Evolutionary conservation across 2,113 vertebrate genomes (phyloP).

Genomic region (Sarotherodon lohbergeri): DNA sequence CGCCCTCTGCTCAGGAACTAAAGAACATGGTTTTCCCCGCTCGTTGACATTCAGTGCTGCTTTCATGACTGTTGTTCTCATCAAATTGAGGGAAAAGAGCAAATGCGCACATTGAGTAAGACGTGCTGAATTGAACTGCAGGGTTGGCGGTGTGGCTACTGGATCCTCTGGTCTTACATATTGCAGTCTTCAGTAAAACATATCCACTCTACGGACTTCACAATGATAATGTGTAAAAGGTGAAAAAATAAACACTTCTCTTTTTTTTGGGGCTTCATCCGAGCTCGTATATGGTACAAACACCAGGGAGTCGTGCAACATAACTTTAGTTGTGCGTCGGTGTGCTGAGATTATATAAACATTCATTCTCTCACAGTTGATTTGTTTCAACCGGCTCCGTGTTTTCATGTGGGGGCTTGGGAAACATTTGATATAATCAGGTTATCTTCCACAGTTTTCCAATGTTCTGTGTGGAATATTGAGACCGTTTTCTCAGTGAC

Average conservation of each 20-base stretch:
- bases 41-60: conserved; percentile 50
- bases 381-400: conserved; percentile 1
- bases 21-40: conserved; percentile 34
- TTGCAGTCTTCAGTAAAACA: background rate
- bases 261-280: background rate
- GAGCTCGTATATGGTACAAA: background rate
- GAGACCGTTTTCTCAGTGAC: background rate
- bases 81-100: conserved; percentile 35
- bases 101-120: background rate
- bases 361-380: conserved; percentile 7
- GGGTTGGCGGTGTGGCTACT: too few relatives aligned
- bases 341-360: conserved; percentile 37
- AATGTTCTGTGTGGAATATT: background rate
- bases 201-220: background rate
- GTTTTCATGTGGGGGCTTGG: background rate
- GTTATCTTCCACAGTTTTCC: conserved; percentile 9
- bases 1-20: conserved; percentile 26
- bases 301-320: conserved; percentile 5
- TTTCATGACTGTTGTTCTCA: conserved; percentile 40
- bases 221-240: background rate
- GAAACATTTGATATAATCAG: conserved; percentile 35
- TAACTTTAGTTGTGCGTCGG: conserved; percentile 22
- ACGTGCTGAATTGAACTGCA: background rate
- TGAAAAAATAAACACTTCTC: background rate
- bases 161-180: background rate